Conservation (phyloP, 2,888 invertebrate genomes). For the Agriotes lineatus region DNA sequence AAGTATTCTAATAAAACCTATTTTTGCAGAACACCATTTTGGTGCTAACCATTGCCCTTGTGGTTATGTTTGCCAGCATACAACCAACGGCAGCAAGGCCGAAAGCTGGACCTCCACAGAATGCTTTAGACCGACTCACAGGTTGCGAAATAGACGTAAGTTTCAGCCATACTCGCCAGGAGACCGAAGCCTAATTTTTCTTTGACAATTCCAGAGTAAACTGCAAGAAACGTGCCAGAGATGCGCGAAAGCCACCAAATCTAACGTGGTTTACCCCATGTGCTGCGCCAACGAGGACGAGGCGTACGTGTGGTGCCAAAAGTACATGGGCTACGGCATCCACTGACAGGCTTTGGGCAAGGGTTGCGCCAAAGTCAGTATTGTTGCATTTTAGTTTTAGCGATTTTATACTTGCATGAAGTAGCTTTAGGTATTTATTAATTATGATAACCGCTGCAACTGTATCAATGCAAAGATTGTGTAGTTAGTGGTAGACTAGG, state of each 20-base stretch:
- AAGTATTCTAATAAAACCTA: too few species aligned
- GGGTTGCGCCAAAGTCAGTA: neutral
- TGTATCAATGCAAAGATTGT: constrained; percentile 14
- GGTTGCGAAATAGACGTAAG: constrained; percentile 40
- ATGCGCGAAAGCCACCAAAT: constrained; percentile 43
- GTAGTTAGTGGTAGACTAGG: neutral
- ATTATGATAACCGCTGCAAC: constrained; percentile 2
- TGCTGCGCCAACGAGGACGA: constrained; percentile 72
- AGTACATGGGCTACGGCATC: constrained; percentile 71
- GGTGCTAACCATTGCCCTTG: neutral
- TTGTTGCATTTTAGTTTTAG: constrained; percentile 5
- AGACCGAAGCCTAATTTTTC: neutral
- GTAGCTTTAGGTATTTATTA: constrained; percentile 26
- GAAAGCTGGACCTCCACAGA: constrained; percentile 9
- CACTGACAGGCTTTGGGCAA: constrained; percentile 21
- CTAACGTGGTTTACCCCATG: constrained; percentile 68
- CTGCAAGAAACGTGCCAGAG: constrained; percentile 41
- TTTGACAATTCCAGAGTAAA: constrained; percentile 32
- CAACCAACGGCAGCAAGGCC: constrained; percentile 28
- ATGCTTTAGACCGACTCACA: constrained; percentile 26
- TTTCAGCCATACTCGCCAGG: neutral
- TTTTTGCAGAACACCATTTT: too few species aligned
- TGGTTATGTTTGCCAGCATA: neutral
- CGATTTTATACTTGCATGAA: constrained; percentile 10
- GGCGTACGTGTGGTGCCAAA: constrained; percentile 72